Base-by-base conservation (phyloP, 2,113 vertebrate species). In the Podiceps cristatus region DNA sequence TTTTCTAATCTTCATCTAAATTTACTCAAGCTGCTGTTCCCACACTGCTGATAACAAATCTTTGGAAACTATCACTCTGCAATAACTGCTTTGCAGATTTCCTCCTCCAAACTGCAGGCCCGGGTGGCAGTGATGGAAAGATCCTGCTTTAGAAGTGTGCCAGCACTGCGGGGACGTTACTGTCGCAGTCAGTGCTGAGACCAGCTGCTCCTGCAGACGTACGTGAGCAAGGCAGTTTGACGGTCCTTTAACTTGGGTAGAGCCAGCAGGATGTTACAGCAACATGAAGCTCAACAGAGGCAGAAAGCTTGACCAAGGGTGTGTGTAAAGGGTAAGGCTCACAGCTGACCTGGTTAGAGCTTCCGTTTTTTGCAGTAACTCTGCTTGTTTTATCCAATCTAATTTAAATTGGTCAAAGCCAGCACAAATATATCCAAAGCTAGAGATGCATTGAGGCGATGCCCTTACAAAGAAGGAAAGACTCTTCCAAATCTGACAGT, bases 1-100 rank as follows among this genome's bases (percentile, higher is more conserved):
- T 96, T 94, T 90, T 88, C 50, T 73, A 66, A 82, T 82, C 74
- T 72, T 93, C 87, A 64, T 33, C 81, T 90, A 71, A 80, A 77
- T 81, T 86, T 95, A 28, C 67, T 86, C 33, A 84, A 77, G 60
- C 49, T 94, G 63, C 50, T 74, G 63, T 64, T 93, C 63, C 56
- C 79, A 90, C 44, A 75, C 11, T 56, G 27, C 42, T 77, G 78
- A 84, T 78, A 86, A 62, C 13, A 77, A 90, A 86, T 77, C 50
- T 81, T 90, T 74, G 60, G 45, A 94, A 93, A 90, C 9, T 4
- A 69, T 67, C 40, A 42, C 10, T 55, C 31, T 47, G 44, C 44
- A 82, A 44, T 29, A 80, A 42, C 31, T n/a, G 19, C 7, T 86
- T 80, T 10, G 2, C 18, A 86, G 45, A n/a, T 8, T 50, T 53